A percentile compares a stretch with the other conserved stretches of the same genome.
Evolutionary conservation across 2,888 invertebrate species (phyloP).

Genomic region (Hyles lineata): DNA sequence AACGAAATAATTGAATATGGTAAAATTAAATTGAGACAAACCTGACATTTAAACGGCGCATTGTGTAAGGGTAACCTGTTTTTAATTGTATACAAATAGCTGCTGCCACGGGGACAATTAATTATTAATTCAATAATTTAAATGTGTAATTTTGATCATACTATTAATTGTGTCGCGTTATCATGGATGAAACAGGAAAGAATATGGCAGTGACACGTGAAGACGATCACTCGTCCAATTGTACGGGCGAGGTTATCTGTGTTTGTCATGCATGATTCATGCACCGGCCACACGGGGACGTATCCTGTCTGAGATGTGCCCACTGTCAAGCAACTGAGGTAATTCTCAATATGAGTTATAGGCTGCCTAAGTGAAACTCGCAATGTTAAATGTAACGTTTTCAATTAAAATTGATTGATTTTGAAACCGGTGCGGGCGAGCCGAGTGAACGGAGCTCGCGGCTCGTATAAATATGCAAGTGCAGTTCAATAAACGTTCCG

Average conservation of each 20-base stretch:
- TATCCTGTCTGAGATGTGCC: conserved; percentile 37
- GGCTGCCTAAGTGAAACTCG: conserved; percentile 30
- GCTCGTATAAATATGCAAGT: conserved; percentile 41
- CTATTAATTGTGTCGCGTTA: background rate
- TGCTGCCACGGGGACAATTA: background rate
- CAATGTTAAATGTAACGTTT: conserved; percentile 38
- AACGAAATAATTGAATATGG: background rate
- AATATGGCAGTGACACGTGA: conserved; percentile 28
- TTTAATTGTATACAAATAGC: background rate
- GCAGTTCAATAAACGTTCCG: conserved; percentile 60
- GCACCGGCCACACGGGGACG: conserved; percentile 48
- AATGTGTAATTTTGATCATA: background rate
- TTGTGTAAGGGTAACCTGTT: background rate
- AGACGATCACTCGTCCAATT: conserved; percentile 59
- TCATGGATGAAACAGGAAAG: background rate
- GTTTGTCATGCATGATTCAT: conserved; percentile 68
- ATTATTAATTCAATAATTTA: background rate
- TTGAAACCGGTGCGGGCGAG: conserved; percentile 43
- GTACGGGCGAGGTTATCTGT: conserved; percentile 55
- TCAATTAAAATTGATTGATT: conserved; percentile 46
- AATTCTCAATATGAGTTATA: background rate
- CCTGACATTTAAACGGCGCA: background rate
- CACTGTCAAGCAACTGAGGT: conserved; percentile 10
- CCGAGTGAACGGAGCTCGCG: conserved; percentile 37
- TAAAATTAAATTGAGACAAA: background rate